Base-by-base conservation (phyloP, 1,140 invertebrate species). In the Drosophila truncata region DNA sequence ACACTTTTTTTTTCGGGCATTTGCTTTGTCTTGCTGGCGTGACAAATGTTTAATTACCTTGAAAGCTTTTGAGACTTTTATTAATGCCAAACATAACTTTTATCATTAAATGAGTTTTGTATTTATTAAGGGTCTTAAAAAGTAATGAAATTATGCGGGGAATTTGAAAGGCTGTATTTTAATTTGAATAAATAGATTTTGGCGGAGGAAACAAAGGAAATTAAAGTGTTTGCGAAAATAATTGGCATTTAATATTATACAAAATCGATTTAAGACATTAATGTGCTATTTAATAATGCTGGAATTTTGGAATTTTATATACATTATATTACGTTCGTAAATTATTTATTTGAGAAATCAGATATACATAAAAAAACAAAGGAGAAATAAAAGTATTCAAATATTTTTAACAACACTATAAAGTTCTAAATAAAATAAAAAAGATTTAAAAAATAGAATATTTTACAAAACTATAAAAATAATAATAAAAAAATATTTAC, bases 41-140 rank as follows among this genome's bases (percentile, higher is more conserved):
- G 55, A 60, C 65, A 69, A 64, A 87, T 72, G 70, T 86, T 86
- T 87, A 87, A 87, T 86, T 87, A 82, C 83, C 65, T 79, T 72
- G 65, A 82, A 77, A 87, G 80, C 83, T 60, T 79, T 63, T 65
- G 41, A 71, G 42, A 29, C 55, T 63, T 64, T 84, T 55, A 35
- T 64, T 80, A 66, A 74, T 82, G 78, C 66, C 79, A 52, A 76
- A 64, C 59, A 76, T 86, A 87, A 86, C 72, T 87, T 87, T 79
- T 67, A 80, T 86, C 78, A 67, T 82, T 76, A 86, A 86, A 82
- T 77, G 55, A 73, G 42, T 49, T 58, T 79, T 58, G 42, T 47
- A 50, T 72, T 72, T 79, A 76, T 72, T 60, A 41, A 41, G 74
- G 58, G 61, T 52, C 75, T 74, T 78, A 70, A 69, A 50, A 82